A percentile compares a stretch with the other conserved stretches of the same genome.
These are phyloP conservation scores for Dolomedes plantarius DNA, from an alignment of 2,888 invertebrate genomes.

Conservation along the genomic window DNA sequence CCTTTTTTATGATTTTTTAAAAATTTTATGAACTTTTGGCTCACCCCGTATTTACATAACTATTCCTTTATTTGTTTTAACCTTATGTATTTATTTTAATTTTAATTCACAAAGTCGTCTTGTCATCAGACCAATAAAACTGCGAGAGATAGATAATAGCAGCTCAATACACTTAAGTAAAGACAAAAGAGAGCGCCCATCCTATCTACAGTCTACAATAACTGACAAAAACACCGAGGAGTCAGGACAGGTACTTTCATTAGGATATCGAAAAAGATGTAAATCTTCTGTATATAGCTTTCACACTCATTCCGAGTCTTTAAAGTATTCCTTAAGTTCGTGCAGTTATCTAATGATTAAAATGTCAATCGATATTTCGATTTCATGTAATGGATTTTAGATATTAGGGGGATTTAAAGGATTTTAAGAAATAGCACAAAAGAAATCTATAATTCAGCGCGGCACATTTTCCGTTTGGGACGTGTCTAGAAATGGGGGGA, in stretches of 20 bases:
- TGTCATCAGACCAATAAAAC: no score
- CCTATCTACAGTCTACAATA: no score
- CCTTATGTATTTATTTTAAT: no score
- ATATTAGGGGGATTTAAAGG: not conserved
- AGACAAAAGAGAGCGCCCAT: no score
- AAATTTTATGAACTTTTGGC: no score
- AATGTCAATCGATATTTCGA: not conserved
- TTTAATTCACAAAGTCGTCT: no score
- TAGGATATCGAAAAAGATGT: not conserved
- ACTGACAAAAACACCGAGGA: no score
- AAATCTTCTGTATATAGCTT: not conserved
- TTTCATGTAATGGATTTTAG: conserved; percentile 11
- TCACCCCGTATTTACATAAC: no score
- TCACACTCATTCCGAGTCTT: not conserved
- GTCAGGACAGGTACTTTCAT: not conserved
- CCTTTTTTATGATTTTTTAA: no score
- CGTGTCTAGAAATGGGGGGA: not conserved
- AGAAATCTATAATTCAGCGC: not conserved
- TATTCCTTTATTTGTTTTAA: no score
- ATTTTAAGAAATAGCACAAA: not conserved
- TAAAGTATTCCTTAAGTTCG: not conserved
- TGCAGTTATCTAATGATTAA: conserved; percentile 2
- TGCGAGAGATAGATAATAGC: no score
- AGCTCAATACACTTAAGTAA: no score
- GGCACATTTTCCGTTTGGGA: not conserved